phyloP scores from a whole-genome alignment of 2,888 invertebrate genomes.

The Ischnura elegans region DNA sequence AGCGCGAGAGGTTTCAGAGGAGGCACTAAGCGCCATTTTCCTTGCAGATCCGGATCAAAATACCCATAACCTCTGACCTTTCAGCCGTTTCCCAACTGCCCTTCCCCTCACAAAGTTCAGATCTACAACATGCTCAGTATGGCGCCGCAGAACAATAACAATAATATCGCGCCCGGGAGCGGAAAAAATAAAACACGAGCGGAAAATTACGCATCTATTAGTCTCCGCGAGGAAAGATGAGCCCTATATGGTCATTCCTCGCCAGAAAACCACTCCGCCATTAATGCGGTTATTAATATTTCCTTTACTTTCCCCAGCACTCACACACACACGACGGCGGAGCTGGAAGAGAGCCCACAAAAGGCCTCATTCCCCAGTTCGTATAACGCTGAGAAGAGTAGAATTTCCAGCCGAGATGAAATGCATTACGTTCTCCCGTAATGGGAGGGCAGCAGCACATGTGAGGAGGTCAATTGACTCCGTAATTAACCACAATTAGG shows the following conservation, averaged over 20 bases:
- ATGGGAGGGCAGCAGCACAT: neutral
- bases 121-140: neutral
- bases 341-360: neutral
- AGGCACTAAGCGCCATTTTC: neutral
- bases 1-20: neutral
- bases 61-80: neutral
- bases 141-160: neutral
- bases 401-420: neutral
- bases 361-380: neutral
- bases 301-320: neutral
- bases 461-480: neutral
- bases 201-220: neutral
- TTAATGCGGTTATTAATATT: slow-evolving; percentile 28
- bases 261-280: slow-evolving; percentile 23
- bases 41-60: neutral
- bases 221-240: neutral
- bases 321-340: too few species aligned
- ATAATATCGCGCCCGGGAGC: neutral
- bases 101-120: neutral
- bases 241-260: slow-evolving; percentile 5
- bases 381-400: neutral
- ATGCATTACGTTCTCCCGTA: slow-evolving; percentile 5
- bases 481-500: slow-evolving; percentile 20
- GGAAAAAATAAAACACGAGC: neutral
- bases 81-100: neutral